These are phyloP conservation scores for Acridotheres tristis DNA, from an alignment of 2,797 vertebrate genomes.

Conservation along the genomic window DNA sequence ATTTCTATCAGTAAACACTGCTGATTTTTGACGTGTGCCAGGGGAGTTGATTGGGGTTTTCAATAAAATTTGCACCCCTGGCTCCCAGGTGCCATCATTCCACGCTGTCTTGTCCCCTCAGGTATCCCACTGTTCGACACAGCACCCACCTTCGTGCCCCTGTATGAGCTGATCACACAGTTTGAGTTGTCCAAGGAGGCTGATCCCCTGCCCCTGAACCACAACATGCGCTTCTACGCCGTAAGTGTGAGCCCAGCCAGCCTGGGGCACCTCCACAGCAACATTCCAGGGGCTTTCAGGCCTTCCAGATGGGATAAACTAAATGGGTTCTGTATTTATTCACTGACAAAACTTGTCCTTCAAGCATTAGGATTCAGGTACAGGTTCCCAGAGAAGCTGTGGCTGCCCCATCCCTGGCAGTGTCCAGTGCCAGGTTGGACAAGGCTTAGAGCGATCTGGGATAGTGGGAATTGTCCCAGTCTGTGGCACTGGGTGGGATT, in stretches of 20 bases:
- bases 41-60: background rate
- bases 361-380: background rate
- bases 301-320: background rate
- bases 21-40: fast-evolving
- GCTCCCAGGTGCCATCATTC: background rate
- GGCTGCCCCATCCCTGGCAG: background rate
- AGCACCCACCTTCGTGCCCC: conserved; percentile 81
- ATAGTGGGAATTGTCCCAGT: background rate
- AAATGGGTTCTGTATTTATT: background rate
- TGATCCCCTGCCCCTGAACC: conserved; percentile 73
- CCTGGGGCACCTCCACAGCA: fast-evolving
- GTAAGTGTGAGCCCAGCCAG: conserved; percentile 76
- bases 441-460: background rate
- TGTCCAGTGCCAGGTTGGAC: background rate
- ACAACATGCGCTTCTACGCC: conserved; percentile 94
- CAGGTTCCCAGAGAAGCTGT: background rate
- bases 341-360: too few relatives aligned
- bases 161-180: conserved; percentile 93
- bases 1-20: fast-evolving
- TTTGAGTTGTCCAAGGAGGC: conserved; percentile 89
- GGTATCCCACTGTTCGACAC: conserved; percentile 92
- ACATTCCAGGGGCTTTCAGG: fast-evolving
- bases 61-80: background rate
- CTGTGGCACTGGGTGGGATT: background rate
- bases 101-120: conserved; percentile 55